A percentile compares a stretch with the other conserved stretches of the same genome.
These are phyloP conservation scores for Siderastrea radians DNA, from an alignment of 92 coral and sea anemone species.

Conservation along the genomic window DNA sequence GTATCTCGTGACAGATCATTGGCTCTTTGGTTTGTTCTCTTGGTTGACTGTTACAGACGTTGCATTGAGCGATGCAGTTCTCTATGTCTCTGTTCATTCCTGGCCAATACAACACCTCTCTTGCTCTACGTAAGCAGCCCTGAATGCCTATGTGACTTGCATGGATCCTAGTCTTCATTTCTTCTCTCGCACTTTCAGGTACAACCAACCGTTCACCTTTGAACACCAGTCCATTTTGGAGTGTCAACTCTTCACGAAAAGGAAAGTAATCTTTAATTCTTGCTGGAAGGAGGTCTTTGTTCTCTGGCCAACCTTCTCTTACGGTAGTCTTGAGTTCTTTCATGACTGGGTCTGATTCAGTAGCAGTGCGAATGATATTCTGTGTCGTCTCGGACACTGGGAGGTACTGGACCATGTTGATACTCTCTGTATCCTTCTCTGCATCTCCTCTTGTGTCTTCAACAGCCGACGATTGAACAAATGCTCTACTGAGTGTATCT, in stretches of 20 bases:
- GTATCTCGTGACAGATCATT: conserved; percentile 55
- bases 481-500: conserved; percentile 53
- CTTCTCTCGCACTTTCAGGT: conserved; percentile 4
- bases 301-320: conserved; percentile 50
- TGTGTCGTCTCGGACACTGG: conserved; percentile 52
- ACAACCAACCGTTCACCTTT: conserved; percentile 20
- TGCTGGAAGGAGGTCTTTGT: conserved; percentile 14
- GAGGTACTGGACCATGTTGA: conserved; percentile 52
- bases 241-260: not conserved
- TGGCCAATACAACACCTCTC: conserved; percentile 65
- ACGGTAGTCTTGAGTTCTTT: conserved; percentile 38
- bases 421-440: conserved; percentile 23
- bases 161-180: conserved; percentile 21
- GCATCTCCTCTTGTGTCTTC: conserved; percentile 10
- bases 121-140: conserved; percentile 55
- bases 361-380: conserved; percentile 29
- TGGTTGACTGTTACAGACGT: no score
- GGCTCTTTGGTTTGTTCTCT: conserved; percentile 39
- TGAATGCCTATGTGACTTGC: conserved; percentile 32
- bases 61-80: not conserved
- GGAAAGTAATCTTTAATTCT: not conserved
- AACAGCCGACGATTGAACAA: no score
- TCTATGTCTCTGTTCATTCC: conserved; percentile 44
- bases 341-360: conserved; percentile 37
- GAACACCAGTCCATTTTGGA: conserved; percentile 22